phyloP scores from a whole-genome alignment of 2,797 vertebrate species.

The Peromyscus eremicus region DNA sequence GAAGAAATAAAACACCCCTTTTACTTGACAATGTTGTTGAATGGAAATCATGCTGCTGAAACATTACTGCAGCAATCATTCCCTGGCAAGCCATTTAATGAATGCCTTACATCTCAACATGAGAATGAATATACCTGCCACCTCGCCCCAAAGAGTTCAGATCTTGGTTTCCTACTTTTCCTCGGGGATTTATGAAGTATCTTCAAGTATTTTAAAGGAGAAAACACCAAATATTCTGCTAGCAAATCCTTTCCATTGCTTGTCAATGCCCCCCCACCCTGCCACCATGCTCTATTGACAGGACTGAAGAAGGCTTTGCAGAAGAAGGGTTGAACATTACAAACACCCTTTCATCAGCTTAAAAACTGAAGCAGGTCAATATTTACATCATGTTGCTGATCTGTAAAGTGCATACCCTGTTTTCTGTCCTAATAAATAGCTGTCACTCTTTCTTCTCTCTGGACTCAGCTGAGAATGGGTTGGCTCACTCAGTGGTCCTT shows the following conservation, averaged over 20 bases:
- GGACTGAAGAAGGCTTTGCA: constrained; percentile 32
- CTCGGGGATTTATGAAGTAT: not conserved
- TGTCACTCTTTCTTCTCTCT: not conserved
- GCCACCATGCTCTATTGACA: constrained; percentile 60
- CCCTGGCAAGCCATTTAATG: not conserved
- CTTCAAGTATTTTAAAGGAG: constrained; percentile 13
- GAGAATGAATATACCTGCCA: not conserved
- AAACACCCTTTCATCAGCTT: constrained; percentile 72
- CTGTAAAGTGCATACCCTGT: constrained; percentile 71
- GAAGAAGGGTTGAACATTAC: constrained; percentile 70
- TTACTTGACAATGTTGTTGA: constrained; percentile 10
- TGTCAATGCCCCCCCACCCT: constrained; percentile 48
- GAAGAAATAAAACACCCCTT: not conserved
- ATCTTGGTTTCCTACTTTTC: not conserved
- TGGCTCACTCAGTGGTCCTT: constrained; percentile 19
- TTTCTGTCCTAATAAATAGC: constrained; percentile 73
- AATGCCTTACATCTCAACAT: not conserved
- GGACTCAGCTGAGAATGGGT: constrained; percentile 10
- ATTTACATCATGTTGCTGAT: constrained; percentile 75
- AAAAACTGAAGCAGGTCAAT: constrained; percentile 69
- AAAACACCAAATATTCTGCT: not conserved
- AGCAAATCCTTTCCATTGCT: constrained; percentile 39
- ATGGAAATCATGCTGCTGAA: constrained; percentile 16
- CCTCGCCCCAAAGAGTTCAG: not conserved
- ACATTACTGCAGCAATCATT: not conserved